Base-by-base conservation (phyloP, 2,888 invertebrate species). In the Limnephilus marmoratus region DNA sequence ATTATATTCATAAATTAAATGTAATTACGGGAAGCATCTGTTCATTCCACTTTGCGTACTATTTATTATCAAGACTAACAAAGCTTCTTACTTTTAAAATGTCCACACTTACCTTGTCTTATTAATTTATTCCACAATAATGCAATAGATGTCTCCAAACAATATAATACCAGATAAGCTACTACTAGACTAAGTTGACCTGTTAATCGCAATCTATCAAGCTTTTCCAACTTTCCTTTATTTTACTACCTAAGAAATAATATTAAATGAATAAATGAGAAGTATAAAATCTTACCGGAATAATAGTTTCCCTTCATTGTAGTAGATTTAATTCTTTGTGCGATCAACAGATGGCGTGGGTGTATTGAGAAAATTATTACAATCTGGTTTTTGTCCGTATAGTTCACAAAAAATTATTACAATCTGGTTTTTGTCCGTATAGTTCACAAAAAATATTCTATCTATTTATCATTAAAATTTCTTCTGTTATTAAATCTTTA, bases 91-190 rank as follows among this genome's bases (percentile, higher is more conserved):
- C 24, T 68, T 24, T 24, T 24, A 24, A 18, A n/a, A 68, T 68
- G 11, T 68, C 68, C 68, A 68, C 24, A 68, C n/a, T 68, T 68
- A 68, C 18, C 53, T 68, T 68, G 53, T 68, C 24, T 68, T 68
- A 68, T 81, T 41, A 90, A 29, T 68, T 68, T 34, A 34, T 88
- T 88, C 7, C 29, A 88, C 53, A 11, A 31, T 68, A 88, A 45
- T 29, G 31, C 49, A 45, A 88, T 53, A 88, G 88, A 88, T 88
- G 88, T 68, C 88, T 49, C 53, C 34, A 29, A 68, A 88, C 53
- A n/a, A 24, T 68, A 4, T 9, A 68, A 68, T n/a, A 68, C 68
- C n/a, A 68, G 11, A 9, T 24, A n/a, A 68, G 24, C 7, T 68
- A 45, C 11, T 45, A 31, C 31, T 31, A 31, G 9, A 68, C 7